Evolutionary conservation across 1,140 invertebrate genomes (phyloP), one percentile per base, ranked within the genome.

Genomic region (Macrosteles quadrilineatus): DNA sequence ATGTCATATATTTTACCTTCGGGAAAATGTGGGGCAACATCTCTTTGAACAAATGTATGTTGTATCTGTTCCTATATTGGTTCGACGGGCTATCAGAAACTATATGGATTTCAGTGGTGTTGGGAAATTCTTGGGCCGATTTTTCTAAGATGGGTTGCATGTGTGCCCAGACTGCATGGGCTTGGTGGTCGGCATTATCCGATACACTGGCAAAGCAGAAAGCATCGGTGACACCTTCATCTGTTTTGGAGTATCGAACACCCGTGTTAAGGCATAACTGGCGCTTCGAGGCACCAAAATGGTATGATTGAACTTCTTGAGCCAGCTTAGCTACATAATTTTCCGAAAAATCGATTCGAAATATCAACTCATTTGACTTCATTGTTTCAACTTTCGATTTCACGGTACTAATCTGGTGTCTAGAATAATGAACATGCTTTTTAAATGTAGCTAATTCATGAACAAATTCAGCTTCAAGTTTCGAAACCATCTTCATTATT

Each of bases 311-410:
- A 11, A 62, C 27, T 29, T 62, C 57, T 2, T 12, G 27, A 23
- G 57, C 12, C 12, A 23, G 27, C 27, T 62, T 62, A 27, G 21
- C 57, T 4, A 62, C 25, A 27, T 62, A 62, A 25, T 62, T 62
- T 62, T 62, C 57, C 14, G 57, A 62, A 62, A 62, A 62, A 29
- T 62, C 57, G 25, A 62, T 27, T 23, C 19, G 12, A n/a, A 62
- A 62, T 23, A 62, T 25, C 2, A 62, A 9, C 27, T 12, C 25
- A 17, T 25, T 25, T n/a, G 19, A 2, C 27, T 2, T 62, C 19
- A 62, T 17, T 19, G 19, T 25, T 62, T 27, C 4, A 53, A 25
- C n/a, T n/a, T n/a, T 17, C 9, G 19, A 23, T 62, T 27, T 4
- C 4, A 25, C n/a, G 17, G 3, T 53, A 6, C 23, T 53, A n/a